Evolutionary conservation across 2,797 vertebrate species (phyloP).

Genomic region (Xenentodon cancila): DNA sequence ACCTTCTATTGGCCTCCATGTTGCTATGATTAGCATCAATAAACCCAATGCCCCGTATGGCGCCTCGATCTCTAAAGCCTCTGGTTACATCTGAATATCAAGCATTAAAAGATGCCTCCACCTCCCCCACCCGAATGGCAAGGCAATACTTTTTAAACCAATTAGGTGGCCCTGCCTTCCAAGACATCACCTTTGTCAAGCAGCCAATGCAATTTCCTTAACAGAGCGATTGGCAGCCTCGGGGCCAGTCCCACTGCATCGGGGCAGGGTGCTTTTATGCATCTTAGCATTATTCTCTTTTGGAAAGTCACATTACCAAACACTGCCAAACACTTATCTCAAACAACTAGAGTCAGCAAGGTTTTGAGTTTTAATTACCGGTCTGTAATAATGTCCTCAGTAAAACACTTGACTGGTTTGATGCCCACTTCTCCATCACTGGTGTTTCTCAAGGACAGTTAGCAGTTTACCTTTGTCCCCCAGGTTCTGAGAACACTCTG

Average conservation of each 20-base stretch:
- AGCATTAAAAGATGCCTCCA: constrained; percentile 41
- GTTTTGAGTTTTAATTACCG: constrained; percentile 49
- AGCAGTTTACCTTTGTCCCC: constrained; percentile 48
- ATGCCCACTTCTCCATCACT: constrained; percentile 31
- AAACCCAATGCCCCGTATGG: neutral
- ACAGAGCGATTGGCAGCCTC: constrained; percentile 60
- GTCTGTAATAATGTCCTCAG: constrained; percentile 36
- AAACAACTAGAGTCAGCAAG: constrained; percentile 53
- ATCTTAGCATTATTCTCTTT: constrained; percentile 44
- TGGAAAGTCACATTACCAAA: constrained; percentile 60
- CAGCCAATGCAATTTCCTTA: constrained; percentile 76
- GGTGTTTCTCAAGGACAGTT: constrained; percentile 73
- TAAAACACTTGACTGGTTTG: constrained; percentile 50
- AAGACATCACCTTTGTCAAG: constrained; percentile 65
- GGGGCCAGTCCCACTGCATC: constrained; percentile 43
- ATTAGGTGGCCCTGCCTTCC: constrained; percentile 63
- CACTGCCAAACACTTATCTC: constrained; percentile 39
- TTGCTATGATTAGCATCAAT: too few relatives aligned
- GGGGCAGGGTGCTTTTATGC: constrained; percentile 26
- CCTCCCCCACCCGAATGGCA: constrained; percentile 29
- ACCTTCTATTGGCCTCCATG: too few relatives aligned
- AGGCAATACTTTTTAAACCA: constrained; percentile 69
- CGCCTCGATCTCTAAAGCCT: constrained; percentile 40
- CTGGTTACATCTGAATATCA: constrained; percentile 25
- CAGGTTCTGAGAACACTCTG: constrained; percentile 44